phyloP scores from a whole-genome alignment of 2,888 invertebrate genomes.

The Torymus tubicola region DNA sequence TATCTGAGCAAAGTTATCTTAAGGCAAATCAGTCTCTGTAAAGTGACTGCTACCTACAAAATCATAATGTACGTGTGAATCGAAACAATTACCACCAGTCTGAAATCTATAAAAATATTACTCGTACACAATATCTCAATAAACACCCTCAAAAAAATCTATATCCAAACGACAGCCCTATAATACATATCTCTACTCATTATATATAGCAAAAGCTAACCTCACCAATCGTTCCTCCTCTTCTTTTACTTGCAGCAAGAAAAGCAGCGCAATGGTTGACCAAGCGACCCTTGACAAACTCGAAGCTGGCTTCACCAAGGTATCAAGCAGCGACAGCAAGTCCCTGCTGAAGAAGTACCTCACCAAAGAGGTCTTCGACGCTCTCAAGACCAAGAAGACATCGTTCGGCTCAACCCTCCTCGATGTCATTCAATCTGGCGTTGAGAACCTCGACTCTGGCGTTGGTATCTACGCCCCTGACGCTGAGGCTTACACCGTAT shows the following conservation, averaged over 20 bases:
- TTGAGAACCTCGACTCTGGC: slow-evolving; percentile 97
- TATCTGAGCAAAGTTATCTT: no score
- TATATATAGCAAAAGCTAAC: no score
- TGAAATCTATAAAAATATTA: no score
- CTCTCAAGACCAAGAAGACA: slow-evolving; percentile 94
- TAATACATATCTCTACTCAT: no score
- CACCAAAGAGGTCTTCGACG: slow-evolving; percentile 93
- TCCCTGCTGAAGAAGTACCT: slow-evolving; percentile 97
- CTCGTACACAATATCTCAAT: no score
- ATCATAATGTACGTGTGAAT: no score
- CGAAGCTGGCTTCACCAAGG: slow-evolving; percentile 93
- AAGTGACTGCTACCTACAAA: no score
- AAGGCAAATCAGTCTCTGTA: no score
- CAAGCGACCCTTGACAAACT: slow-evolving; percentile 93
- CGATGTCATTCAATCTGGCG: slow-evolving; percentile 96
- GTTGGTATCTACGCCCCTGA: slow-evolving; percentile 98
- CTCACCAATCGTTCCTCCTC: no score
- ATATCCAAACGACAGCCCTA: no score
- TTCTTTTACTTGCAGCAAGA: slow-evolving; percentile 79
- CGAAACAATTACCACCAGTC: no score
- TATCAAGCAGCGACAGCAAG: slow-evolving; percentile 93
- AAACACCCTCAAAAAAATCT: no score
- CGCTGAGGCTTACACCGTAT: slow-evolving; percentile 95
- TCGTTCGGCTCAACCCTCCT: slow-evolving; percentile 94
- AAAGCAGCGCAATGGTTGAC: slow-evolving; percentile 91